phyloP scores from a whole-genome alignment of 1,140 invertebrate species.

The Eumeta japonica region DNA sequence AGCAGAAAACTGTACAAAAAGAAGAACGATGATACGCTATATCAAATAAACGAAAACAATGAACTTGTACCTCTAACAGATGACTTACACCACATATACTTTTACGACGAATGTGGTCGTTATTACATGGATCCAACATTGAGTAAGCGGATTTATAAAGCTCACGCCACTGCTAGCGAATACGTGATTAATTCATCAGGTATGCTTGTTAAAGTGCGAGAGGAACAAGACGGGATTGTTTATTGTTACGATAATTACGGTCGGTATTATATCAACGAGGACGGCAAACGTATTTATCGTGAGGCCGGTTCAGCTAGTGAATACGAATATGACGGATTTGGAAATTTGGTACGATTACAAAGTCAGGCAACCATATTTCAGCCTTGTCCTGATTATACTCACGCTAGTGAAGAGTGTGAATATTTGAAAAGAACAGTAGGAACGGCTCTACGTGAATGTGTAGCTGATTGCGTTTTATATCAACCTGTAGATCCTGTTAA shows the following conservation, averaged over 20 bases:
- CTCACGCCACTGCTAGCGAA: constrained; percentile 36
- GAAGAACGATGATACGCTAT: constrained; percentile 25
- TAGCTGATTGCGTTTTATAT: constrained; percentile 34
- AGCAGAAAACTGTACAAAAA: constrained; percentile 46
- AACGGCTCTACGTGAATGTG: constrained; percentile 33
- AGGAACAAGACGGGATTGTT: constrained; percentile 30
- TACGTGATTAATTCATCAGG: constrained; percentile 45
- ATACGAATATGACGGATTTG: constrained; percentile 49
- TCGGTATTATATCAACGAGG: constrained; percentile 36
- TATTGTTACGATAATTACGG: constrained; percentile 46
- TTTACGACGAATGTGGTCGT: constrained; percentile 46
- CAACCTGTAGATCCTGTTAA: constrained; percentile 46
- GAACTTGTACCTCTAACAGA: constrained; percentile 37
- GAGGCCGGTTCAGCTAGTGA: constrained; percentile 38
- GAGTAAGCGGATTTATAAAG: constrained; percentile 41
- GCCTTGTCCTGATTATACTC: constrained; percentile 34
- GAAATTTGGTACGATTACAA: constrained; percentile 44
- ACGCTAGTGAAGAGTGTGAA: constrained; percentile 41
- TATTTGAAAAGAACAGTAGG: constrained; percentile 42
- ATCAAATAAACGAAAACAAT: constrained; percentile 41
- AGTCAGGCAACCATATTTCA: constrained; percentile 39
- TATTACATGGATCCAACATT: constrained; percentile 38
- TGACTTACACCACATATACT: constrained; percentile 39
- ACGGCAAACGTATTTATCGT: constrained; percentile 45
- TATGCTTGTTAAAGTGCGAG: constrained; percentile 36